Conservation (phyloP, 1,140 invertebrate species). For the Atta colombica region DNA sequence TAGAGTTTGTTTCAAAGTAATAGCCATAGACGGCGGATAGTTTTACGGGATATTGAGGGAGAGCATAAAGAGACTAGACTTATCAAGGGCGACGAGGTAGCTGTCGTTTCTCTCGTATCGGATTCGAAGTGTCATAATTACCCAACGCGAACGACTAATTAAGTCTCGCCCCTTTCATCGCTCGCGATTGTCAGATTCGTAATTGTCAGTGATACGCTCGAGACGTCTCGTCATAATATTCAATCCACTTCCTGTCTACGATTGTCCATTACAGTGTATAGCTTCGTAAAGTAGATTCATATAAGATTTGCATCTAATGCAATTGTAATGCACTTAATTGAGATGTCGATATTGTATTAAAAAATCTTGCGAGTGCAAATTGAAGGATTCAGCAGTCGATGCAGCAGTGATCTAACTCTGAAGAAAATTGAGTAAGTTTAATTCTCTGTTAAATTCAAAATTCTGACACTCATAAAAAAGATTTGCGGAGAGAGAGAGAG, state of each 20-base stretch:
- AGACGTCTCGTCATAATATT: constrained; percentile 31
- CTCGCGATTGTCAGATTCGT: background rate
- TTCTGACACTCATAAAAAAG: background rate
- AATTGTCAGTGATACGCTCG: constrained; percentile 1
- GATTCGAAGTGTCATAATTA: constrained; percentile 61
- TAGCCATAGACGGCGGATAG: constrained; percentile 7
- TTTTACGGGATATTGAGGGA: constrained; percentile 47
- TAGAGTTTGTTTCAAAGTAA: constrained; percentile 18
- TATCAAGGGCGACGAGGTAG: background rate
- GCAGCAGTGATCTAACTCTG: background rate
- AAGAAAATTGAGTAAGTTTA: background rate
- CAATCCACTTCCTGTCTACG: background rate
- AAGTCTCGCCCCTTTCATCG: constrained; percentile 42
- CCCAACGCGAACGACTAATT: constrained; percentile 50
- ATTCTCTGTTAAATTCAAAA: background rate
- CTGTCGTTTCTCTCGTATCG: constrained; percentile 36
- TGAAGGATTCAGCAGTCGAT: background rate
- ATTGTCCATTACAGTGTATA: background rate
- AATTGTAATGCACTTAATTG: background rate
- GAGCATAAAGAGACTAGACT: constrained; percentile 33
- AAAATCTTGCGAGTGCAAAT: background rate
- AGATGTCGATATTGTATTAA: background rate
- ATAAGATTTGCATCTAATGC: background rate
- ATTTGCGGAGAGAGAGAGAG: no score
- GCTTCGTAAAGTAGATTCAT: background rate